Evolutionary conservation across 2,113 vertebrate genomes (phyloP), one percentile per base, ranked within the genome.

Genomic region (Diphyllodes magnificus): DNA sequence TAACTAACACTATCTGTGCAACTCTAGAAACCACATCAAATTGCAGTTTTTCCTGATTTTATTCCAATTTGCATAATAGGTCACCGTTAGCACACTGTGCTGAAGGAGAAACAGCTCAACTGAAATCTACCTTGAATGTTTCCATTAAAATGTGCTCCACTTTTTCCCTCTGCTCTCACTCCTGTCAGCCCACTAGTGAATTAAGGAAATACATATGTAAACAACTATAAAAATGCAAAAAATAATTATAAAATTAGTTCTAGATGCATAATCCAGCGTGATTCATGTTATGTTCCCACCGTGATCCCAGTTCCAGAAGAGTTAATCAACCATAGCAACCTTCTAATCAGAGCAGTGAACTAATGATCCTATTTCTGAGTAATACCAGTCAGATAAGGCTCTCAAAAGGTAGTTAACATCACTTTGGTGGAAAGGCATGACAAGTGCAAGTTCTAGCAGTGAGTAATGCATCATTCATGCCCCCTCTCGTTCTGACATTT

Each of bases 371-470:
- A 94, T 97, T 98, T 98, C 98, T 94, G 97, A 98, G 98, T 97
- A 98, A 98, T 97, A 98, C 98, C 98, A 98, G 97, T 97, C 98
- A 98, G 97, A 98, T 97, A 98, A 97, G 98, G 97, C 98, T 98
- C 98, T 98, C 98, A 97, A 98, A 97, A 98, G 98, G 98, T 98
- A 98, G 98, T 97, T 98, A 98, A 98, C 98, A 98, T 98, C 98
- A 98, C 98, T 98, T 98, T 96, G 97, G 97, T 98, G 95, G 97
- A 98, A 98, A 97, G 97, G 97, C 96, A 97, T 98, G 98, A 98
- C 98, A 98, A 98, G 98, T 96, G 97, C 97, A 97, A 97, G 97
- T 98, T 98, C 97, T 97, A 95, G 97, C 96, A 97, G 97, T 97
- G 97, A 97, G 97, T 98, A 97, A 98, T 98, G 98, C 98, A 98